Evolutionary conservation across 1,140 invertebrate genomes (phyloP).

Genomic region (Theocolax elegans): DNA sequence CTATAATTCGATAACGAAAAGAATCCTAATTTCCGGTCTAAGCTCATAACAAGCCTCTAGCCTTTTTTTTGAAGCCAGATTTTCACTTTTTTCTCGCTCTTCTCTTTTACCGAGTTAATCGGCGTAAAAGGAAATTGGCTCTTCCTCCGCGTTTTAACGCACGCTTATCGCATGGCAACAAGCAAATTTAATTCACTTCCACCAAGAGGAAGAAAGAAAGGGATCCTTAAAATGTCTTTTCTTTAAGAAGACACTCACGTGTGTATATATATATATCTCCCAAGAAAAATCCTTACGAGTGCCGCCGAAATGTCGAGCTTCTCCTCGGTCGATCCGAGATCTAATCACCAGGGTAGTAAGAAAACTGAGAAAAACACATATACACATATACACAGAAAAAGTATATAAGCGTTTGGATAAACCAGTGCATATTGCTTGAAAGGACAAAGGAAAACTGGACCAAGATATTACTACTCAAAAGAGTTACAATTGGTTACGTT

Average conservation of each 20-base stretch:
- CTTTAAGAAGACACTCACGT: background rate
- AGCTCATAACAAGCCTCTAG: background rate
- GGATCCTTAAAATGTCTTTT: conserved; percentile 3
- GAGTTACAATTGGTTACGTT: no score
- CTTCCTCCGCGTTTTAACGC: background rate
- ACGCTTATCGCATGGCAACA: conserved; percentile 34
- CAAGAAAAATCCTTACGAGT: background rate
- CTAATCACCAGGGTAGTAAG: no score
- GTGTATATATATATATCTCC: background rate
- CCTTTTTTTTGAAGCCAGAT: background rate
- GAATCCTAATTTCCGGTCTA: background rate
- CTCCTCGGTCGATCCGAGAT: no score
- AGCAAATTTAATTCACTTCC: conserved; percentile 34
- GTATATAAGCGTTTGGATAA: background rate
- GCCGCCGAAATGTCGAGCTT: conserved; percentile 30
- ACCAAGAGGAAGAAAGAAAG: no score
- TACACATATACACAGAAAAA: no score
- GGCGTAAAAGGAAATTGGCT: conserved; percentile 32
- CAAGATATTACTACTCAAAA: conserved; percentile 11
- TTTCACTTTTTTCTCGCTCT: conserved; percentile 13
- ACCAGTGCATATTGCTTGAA: background rate
- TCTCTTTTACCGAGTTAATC: conserved; percentile 29
- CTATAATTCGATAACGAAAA: background rate
- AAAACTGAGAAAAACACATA: background rate
- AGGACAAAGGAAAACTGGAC: conserved; percentile 23